Conservation (phyloP, 37 sponge, comb jelly and placozoan genomes). For the Chondrosia reniformis region DNA sequence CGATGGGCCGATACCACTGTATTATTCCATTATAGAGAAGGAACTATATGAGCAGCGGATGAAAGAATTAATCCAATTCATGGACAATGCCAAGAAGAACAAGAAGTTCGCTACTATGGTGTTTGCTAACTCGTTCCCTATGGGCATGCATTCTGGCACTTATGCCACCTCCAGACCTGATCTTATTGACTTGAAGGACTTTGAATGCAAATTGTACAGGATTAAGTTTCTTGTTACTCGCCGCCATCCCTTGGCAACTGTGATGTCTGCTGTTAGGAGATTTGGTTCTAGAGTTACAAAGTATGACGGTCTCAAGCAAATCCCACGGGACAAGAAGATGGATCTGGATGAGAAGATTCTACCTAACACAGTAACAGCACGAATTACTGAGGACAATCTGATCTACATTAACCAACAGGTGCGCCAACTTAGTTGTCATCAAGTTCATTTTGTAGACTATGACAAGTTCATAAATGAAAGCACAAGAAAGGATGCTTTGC, state of each 20-base stretch:
- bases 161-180: conserved; percentile 17
- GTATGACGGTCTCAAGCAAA: neutral
- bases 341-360: no score
- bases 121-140: conserved; percentile 8
- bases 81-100: no score
- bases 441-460: conserved; percentile 1
- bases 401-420: conserved; percentile 15
- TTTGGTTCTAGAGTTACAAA: neutral
- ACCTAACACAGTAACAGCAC: neutral
- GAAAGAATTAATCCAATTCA: no score
- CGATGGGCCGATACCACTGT: no score
- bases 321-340: neutral
- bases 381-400: neutral
- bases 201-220: conserved; percentile 13
- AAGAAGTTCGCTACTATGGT: no score
- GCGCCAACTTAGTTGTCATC: conserved; percentile 1
- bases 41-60: no score
- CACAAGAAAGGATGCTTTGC: neutral
- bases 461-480: neutral
- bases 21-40: no score
- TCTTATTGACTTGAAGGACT: conserved; percentile 14
- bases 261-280: conserved; percentile 17
- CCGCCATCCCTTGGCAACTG: conserved; percentile 10
- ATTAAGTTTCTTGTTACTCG: conserved; percentile 5
- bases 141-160: neutral